phyloP scores from a whole-genome alignment of 2,888 invertebrate species.

The Polymixis flavicincta region DNA sequence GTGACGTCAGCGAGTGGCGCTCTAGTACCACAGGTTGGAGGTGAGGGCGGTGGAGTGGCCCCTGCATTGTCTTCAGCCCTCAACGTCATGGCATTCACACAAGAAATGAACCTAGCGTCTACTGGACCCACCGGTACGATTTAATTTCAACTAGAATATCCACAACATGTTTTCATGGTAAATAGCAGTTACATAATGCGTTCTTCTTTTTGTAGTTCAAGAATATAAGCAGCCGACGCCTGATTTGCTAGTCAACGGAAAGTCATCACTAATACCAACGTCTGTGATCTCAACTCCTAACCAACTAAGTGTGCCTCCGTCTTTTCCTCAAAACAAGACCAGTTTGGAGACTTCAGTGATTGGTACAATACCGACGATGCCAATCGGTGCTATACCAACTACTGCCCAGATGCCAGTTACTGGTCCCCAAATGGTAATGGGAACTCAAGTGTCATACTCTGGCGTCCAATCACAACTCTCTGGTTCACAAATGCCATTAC shows the following conservation, averaged over 20 bases:
- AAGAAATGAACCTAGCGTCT: constrained; percentile 91
- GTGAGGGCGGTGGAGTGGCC: constrained; percentile 85
- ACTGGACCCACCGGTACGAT: constrained; percentile 38
- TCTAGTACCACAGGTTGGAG: constrained; percentile 71
- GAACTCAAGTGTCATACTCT: constrained; percentile 18
- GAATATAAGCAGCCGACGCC: constrained; percentile 80
- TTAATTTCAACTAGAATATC: not conserved
- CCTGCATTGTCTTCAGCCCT: constrained; percentile 94
- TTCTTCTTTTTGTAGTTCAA: constrained; percentile 63
- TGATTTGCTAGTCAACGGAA: constrained; percentile 83
- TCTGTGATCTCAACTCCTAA: constrained; percentile 63
- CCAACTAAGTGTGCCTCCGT: constrained; percentile 68
- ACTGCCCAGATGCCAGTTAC: constrained; percentile 31
- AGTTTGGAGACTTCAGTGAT: constrained; percentile 54
- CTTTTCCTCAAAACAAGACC: constrained; percentile 46
- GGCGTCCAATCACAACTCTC: constrained; percentile 25
- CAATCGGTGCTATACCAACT: constrained; percentile 16
- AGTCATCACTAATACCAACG: constrained; percentile 59
- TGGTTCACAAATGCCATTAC: constrained; percentile 27
- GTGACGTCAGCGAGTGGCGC: constrained; percentile 52
- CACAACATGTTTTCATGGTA: not conserved
- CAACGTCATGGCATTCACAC: constrained; percentile 95
- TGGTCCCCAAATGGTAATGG: constrained; percentile 17
- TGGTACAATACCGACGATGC: constrained; percentile 10
- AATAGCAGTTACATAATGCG: not conserved